phyloP scores from a whole-genome alignment of 1,140 invertebrate species.

The Phthorimaea operculella region DNA sequence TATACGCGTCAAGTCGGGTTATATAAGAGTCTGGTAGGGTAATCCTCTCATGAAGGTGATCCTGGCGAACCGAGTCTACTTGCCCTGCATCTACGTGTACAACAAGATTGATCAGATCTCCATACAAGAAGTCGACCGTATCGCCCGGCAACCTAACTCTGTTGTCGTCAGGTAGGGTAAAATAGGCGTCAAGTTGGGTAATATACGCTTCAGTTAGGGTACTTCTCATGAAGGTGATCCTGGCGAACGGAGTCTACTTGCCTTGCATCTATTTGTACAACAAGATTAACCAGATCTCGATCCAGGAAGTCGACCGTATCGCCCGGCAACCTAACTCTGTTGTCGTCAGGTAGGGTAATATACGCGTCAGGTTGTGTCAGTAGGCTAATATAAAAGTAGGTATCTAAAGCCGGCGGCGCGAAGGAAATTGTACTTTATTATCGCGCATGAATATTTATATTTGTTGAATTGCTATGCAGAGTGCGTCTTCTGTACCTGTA shows the following conservation, averaged over 20 bases:
- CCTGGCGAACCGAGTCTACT: slow-evolving; percentile 95
- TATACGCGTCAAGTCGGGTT: too few species aligned
- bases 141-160: slow-evolving; percentile 90
- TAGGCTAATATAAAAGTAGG: too few species aligned
- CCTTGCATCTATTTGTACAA: slow-evolving; percentile 99
- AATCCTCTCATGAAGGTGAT: slow-evolving; percentile 94
- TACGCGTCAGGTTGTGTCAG: too few species aligned
- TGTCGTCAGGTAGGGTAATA: slow-evolving; percentile 73
- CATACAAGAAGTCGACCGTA: slow-evolving; percentile 97
- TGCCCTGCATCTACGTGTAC: slow-evolving; percentile 98
- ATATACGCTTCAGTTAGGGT: too few species aligned
- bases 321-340: slow-evolving; percentile 91
- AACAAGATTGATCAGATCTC: slow-evolving; percentile 99
- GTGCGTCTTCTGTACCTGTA: too few species aligned
- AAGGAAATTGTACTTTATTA: too few species aligned
- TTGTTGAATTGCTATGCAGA: too few species aligned
- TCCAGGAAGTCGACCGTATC: slow-evolving; percentile 97
- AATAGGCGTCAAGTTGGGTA: too few species aligned
- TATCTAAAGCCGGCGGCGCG: too few species aligned
- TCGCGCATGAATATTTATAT: too few species aligned
- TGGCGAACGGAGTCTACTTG: slow-evolving; percentile 96
- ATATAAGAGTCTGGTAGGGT: too few species aligned
- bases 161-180: slow-evolving; percentile 93
- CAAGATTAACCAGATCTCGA: slow-evolving; percentile 99
- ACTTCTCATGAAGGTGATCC: too few species aligned